Conservation (phyloP, 2,888 invertebrate species). For the Patella ulyssiponensis region DNA sequence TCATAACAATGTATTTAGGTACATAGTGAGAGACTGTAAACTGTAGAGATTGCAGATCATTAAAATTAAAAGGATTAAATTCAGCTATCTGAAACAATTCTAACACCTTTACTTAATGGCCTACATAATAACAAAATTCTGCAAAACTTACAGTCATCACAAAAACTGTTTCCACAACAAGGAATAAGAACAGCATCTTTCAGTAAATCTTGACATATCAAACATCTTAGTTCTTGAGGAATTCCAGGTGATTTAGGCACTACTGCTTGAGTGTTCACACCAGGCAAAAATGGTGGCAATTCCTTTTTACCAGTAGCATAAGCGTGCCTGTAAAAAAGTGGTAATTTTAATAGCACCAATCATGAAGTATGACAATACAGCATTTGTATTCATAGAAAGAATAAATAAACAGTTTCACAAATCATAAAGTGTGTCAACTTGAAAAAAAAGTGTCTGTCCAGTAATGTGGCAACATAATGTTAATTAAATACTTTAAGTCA, state of each 20-base stretch:
- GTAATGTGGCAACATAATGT: too few relatives aligned
- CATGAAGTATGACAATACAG: too few relatives aligned
- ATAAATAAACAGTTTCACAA: neutral
- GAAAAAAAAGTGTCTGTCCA: too few relatives aligned
- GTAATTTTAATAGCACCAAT: too few relatives aligned
- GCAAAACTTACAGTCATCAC: constrained; percentile 90
- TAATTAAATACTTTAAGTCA: too few relatives aligned
- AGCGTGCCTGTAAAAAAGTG: constrained; percentile 77
- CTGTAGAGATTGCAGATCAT: too few relatives aligned
- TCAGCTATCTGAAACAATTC: too few relatives aligned
- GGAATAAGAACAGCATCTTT: constrained; percentile 98
- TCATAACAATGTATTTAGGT: too few relatives aligned
- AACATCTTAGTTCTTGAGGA: constrained; percentile 92
- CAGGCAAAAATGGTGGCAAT: constrained; percentile 78
- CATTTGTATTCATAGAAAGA: too few relatives aligned
- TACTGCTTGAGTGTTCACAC: constrained; percentile 52
- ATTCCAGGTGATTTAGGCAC: constrained; percentile 73
- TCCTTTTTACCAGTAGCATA: constrained; percentile 83
- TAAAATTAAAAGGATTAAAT: too few relatives aligned
- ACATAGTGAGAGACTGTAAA: too few relatives aligned
- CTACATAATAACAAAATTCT: neutral
- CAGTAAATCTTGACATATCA: constrained; percentile 91
- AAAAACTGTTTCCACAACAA: constrained; percentile 98
- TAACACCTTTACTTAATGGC: too few relatives aligned
- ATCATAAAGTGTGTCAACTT: neutral